A percentile compares a stretch with the other conserved stretches of the same genome.
Evolutionary conservation across 2,113 vertebrate species (phyloP).

Genomic region (Genyomyrus donnyi): DNA sequence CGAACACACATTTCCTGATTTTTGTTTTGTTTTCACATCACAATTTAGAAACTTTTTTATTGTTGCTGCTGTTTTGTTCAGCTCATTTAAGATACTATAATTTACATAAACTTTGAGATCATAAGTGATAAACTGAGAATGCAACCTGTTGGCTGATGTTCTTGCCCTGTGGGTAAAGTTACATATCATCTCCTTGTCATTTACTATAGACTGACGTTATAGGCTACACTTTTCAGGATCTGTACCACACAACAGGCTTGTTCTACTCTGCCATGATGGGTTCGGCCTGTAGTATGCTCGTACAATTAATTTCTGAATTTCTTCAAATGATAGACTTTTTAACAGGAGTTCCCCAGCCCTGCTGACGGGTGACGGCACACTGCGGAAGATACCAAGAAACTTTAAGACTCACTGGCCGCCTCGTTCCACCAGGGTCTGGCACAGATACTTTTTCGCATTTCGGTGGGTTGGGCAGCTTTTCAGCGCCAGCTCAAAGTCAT

Average conservation of each 20-base stretch:
- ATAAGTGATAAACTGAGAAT: neutral
- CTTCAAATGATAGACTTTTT: neutral
- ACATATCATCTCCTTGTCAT: neutral
- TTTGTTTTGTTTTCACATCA: neutral
- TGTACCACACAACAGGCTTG: neutral
- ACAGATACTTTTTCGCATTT: constrained; percentile 94
- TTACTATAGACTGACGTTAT: neutral
- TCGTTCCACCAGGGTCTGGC: constrained; percentile 92
- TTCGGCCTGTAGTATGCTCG: neutral
- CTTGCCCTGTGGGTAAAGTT: neutral
- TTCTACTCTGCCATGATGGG: neutral
- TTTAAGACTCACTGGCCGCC: constrained; percentile 80
- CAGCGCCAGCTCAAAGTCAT: constrained; percentile 89
- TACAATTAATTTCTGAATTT: neutral
- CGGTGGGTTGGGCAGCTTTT: constrained; percentile 85
- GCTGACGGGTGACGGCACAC: neutral
- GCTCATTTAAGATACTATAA: neutral
- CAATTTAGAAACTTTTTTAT: neutral
- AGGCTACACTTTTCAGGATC: neutral
- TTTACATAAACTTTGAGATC: neutral
- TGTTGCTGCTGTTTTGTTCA: neutral
- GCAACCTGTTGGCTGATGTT: neutral
- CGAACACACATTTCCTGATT: too few relatives aligned
- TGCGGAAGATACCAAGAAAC: neutral
- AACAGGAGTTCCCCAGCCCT: neutral